Percentiles rank a stretch among this genome's conserved stretches.
phyloP scores from a whole-genome alignment of 1,140 invertebrate species.

The Drosophila triauraria region DNA sequence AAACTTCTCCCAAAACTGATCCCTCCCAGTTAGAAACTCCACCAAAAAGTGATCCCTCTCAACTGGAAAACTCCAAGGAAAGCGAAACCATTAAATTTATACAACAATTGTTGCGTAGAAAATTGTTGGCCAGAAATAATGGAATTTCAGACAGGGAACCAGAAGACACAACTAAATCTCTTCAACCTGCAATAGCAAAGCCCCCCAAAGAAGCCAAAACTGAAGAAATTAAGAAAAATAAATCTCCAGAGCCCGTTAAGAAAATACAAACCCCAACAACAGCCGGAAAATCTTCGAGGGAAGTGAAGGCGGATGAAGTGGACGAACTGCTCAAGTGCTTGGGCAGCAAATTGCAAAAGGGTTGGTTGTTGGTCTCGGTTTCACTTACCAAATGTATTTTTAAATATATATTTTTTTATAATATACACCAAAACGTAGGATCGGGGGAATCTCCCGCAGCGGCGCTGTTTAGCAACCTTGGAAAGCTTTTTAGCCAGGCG shows the following conservation, averaged over 20 bases:
- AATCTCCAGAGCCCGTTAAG: slow-evolving; percentile 2
- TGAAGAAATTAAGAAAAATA: slow-evolving; percentile 23
- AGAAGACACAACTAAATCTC: background rate
- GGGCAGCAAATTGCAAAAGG: slow-evolving; percentile 62
- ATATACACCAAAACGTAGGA: too few species aligned
- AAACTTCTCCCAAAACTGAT: background rate
- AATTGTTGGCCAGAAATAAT: slow-evolving; percentile 55
- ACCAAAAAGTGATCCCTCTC: background rate
- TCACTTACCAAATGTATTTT: background rate
- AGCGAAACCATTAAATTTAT: slow-evolving; percentile 53
- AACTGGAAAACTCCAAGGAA: background rate
- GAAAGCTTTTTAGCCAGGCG: slow-evolving; percentile 69
- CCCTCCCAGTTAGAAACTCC: background rate
- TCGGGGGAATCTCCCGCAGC: slow-evolving; percentile 40
- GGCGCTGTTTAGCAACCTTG: slow-evolving; percentile 66
- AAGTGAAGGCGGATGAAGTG: slow-evolving; percentile 35
- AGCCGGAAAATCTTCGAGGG: background rate
- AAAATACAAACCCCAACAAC: background rate
- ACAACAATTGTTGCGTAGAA: slow-evolving; percentile 62
- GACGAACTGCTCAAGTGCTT: slow-evolving; percentile 54
- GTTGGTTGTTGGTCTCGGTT: slow-evolving; percentile 33
- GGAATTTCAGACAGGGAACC: background rate
- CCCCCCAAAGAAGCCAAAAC: slow-evolving; percentile 11
- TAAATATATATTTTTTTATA: background rate
- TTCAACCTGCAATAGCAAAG: background rate